phyloP scores from a whole-genome alignment of 2,888 invertebrate genomes.

The Sialis lutaria region DNA sequence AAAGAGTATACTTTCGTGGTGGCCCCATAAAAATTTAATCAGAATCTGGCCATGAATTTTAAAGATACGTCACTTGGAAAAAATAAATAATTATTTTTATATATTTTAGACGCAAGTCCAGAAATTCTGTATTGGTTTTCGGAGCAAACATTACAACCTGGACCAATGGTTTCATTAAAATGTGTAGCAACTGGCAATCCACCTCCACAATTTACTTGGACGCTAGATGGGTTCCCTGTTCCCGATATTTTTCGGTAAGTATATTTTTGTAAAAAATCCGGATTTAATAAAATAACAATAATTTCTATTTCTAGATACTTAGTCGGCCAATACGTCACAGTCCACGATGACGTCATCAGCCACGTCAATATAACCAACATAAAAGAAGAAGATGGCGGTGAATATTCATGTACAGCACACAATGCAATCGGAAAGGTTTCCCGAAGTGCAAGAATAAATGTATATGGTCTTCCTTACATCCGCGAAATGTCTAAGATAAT shows the following conservation, averaged over 20 bases:
- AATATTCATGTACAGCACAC: slow-evolving; percentile 70
- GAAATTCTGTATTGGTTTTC: slow-evolving; percentile 83
- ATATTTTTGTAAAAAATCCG: not conserved
- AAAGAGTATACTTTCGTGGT: too few species aligned
- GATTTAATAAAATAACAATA: too few species aligned
- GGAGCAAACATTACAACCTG: slow-evolving; percentile 81
- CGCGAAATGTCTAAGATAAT: slow-evolving; percentile 78
- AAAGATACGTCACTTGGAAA: too few species aligned
- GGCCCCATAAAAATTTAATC: too few species aligned
- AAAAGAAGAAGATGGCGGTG: slow-evolving; percentile 78
- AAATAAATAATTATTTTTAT: not conserved
- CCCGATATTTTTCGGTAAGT: slow-evolving; percentile 48
- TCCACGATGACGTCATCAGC: slow-evolving; percentile 84
- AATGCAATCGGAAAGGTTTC: slow-evolving; percentile 66
- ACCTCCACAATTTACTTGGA: slow-evolving; percentile 82
- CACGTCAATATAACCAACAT: slow-evolving; percentile 80
- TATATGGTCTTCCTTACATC: slow-evolving; percentile 74
- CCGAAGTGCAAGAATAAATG: slow-evolving; percentile 73
- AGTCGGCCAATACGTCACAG: slow-evolving; percentile 80
- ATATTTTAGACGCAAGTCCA: slow-evolving; percentile 61
- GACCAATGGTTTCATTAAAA: slow-evolving; percentile 78
- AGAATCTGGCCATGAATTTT: too few species aligned
- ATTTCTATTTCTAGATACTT: slow-evolving; percentile 42
- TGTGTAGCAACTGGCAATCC: slow-evolving; percentile 93
- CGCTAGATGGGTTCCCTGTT: slow-evolving; percentile 73